These are phyloP conservation scores for Spinus olivaceus DNA, from an alignment of 2,797 vertebrate genomes.

Conservation along the genomic window DNA sequence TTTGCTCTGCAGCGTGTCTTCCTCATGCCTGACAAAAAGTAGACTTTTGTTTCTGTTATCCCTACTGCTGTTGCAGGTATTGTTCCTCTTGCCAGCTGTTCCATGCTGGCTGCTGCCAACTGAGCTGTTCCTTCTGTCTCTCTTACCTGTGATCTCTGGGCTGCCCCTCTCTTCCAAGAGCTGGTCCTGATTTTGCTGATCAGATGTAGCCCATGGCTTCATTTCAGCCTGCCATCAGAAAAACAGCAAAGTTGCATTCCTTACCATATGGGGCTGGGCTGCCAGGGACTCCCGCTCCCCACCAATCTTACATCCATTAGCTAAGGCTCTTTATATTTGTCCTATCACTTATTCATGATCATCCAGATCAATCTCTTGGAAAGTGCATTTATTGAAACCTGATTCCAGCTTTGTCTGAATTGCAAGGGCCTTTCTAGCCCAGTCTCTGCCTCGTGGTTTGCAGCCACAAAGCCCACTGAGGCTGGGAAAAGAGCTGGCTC, in stretches of 20 bases:
- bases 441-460: neutral
- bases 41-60: neutral
- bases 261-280: neutral
- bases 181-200: neutral
- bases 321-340: constrained; percentile 35
- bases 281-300: neutral
- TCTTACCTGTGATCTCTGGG: neutral
- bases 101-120: neutral
- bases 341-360: constrained; percentile 72
- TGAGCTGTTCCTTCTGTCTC: neutral
- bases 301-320: constrained; percentile 54
- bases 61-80: neutral
- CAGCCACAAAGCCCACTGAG: constrained; percentile 13
- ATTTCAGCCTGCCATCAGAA: neutral
- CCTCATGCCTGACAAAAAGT: neutral
- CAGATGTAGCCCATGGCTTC: neutral
- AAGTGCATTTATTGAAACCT: constrained; percentile 68
- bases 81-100: neutral
- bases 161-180: neutral
- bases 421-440: neutral
- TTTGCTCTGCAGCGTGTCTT: neutral
- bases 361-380: constrained; percentile 59
- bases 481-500: neutral
- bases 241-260: constrained; percentile 10
- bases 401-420: constrained; percentile 40